phyloP scores from a whole-genome alignment of 2,797 vertebrate genomes.

The Aeoliscus strigatus region DNA sequence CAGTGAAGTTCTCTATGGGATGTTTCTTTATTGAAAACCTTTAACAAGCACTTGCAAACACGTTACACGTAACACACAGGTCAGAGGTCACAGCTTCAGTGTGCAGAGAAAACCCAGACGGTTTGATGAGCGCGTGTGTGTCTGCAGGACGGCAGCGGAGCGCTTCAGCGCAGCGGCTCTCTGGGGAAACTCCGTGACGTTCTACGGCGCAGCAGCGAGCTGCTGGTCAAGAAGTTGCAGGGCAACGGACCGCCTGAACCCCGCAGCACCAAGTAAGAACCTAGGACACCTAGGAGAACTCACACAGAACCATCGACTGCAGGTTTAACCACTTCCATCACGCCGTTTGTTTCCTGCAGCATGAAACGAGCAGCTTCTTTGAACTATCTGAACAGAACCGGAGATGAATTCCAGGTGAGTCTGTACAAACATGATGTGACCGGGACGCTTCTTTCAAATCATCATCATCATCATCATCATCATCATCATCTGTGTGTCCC shows the following conservation, averaged over 20 bases:
- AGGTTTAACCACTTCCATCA: background rate
- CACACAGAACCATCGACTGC: background rate
- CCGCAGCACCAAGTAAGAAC: conserved; percentile 74
- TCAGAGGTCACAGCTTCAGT: too few relatives aligned
- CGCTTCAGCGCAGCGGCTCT: conserved; percentile 87
- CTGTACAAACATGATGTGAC: too few relatives aligned
- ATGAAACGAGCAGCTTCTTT: conserved; percentile 94
- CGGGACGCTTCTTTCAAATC: too few relatives aligned
- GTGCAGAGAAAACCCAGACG: too few relatives aligned
- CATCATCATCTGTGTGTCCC: background rate
- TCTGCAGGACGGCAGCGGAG: conserved; percentile 88
- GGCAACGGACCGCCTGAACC: conserved; percentile 83
- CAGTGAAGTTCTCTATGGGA: too few relatives aligned
- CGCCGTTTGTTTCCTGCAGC: conserved; percentile 58
- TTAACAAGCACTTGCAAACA: too few relatives aligned
- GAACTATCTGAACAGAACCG: conserved; percentile 89
- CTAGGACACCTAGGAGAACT: background rate
- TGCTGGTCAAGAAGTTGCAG: conserved; percentile 96
- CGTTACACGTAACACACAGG: too few relatives aligned
- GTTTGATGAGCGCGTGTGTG: conserved; percentile 22
- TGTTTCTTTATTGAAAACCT: too few relatives aligned
- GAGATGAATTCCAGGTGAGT: conserved; percentile 83
- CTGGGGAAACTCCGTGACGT: conserved; percentile 90
- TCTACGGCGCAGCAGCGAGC: conserved; percentile 90
- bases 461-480: too few relatives aligned